A percentile compares a stretch with the other conserved stretches of the same genome.
phyloP scores from a whole-genome alignment of 2,113 vertebrate genomes.

The Craseonycteris thonglongyai region DNA sequence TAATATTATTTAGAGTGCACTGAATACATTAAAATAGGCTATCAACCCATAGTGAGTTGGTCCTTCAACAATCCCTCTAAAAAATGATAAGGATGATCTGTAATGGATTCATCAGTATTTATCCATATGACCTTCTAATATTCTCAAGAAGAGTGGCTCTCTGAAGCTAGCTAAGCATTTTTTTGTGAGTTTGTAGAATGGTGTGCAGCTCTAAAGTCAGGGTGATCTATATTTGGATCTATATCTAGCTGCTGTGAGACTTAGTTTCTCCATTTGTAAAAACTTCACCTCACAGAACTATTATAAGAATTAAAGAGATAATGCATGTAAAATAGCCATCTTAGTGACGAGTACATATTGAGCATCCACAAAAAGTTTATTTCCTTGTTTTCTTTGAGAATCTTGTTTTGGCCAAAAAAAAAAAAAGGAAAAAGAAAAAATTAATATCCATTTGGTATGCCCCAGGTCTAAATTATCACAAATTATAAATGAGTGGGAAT shows the following conservation, averaged over 20 bases:
- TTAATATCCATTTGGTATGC: not conserved
- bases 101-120: not conserved
- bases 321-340: not conserved
- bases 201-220: not conserved
- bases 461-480: not conserved
- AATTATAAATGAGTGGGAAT: not conserved
- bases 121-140: not conserved
- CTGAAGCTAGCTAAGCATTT: not conserved
- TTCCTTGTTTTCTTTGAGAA: not conserved
- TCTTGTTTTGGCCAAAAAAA: not conserved
- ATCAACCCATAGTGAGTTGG: not conserved
- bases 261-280: not conserved
- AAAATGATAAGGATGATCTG: not conserved
- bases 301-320: not conserved
- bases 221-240: not conserved
- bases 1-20: not conserved
- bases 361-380: not conserved
- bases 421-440: too few species aligned
- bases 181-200: not conserved
- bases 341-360: not conserved
- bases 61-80: not conserved
- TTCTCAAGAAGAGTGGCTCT: not conserved
- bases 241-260: not conserved
- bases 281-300: not conserved
- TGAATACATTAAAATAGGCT: constrained; percentile 1